Evolutionary conservation across 2,797 vertebrate species (phyloP), one percentile per base, ranked within the genome.

Genomic region (Heterohyrax brucei): DNA sequence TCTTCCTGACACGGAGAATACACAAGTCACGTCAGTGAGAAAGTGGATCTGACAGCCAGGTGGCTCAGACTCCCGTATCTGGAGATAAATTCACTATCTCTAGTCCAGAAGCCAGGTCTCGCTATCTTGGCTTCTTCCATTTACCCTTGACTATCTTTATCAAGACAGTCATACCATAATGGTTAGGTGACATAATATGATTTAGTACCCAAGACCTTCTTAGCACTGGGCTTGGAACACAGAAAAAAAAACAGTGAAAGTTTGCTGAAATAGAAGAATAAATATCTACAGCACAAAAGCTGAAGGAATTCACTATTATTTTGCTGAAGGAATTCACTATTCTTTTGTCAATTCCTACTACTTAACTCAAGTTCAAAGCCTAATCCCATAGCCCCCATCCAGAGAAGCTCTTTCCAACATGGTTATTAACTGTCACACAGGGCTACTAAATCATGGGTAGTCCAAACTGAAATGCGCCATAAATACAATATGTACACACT

Each of bases 391-490:
- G 70, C 48, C 14, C 7, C 50, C 14, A 68, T 24, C 59, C 14
- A 87, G 83, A 93, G 50, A 50, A 44, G 88, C 64, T 28, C 77
- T 89, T 26, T 89, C 48, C 64, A 80, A 44, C 56, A 70, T 18
- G 77, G 50, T 7, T n/a, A 22, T n/a, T 68, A 64, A 26, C 39
- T 59, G 53, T 18, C 28, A 44, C 2, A 9, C 4, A 48, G 12
- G 64, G 62, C 24, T 21, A 44, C 26, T 68, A 30, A n/a, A 68
- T 16, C 30, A 46, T 8, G 19, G 53, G 39, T 21, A 87, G 19
- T 80, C 44, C 72, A 13, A 80, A 39, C 5, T 10, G n/a, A 80
- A 93, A 93, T 30, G 5, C 72, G 26, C 19, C 62, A 39, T 33
- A 73, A 62, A 62, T 50, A 56, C 30, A 73, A 92, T 80, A 73